These are phyloP conservation scores for Gymnogyps californianus DNA, from an alignment of 2,113 vertebrate species.

Conservation along the genomic window DNA sequence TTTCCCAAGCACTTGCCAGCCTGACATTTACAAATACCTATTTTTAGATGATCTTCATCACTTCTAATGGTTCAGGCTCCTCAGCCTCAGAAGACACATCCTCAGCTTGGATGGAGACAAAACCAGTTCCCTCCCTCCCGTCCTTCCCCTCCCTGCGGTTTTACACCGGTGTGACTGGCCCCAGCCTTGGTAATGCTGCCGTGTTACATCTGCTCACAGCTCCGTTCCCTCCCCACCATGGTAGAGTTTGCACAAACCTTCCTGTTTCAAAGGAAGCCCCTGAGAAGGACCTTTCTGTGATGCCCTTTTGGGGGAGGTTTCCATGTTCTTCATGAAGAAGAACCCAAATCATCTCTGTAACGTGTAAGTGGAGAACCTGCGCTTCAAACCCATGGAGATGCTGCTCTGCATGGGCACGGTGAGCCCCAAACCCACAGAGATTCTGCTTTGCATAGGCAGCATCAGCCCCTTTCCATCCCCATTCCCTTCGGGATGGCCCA, in stretches of 20 bases:
- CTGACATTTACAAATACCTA: slow-evolving; percentile 17
- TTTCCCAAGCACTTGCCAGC: neutral
- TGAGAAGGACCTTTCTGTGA: neutral
- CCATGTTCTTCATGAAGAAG: neutral
- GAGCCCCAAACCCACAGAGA: too few relatives aligned
- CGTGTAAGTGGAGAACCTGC: neutral
- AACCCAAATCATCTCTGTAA: neutral
- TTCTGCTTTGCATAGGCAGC: neutral
- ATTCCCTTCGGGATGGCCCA: neutral
- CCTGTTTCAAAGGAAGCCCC: neutral
- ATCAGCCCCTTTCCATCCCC: too few relatives aligned
- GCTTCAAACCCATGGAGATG: neutral
- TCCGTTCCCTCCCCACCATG: neutral
- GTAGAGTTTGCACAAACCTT: neutral
- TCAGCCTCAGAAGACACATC: neutral
- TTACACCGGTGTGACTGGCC: neutral
- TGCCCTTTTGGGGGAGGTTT: neutral
- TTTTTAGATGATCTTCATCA: neutral
- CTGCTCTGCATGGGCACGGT: neutral
- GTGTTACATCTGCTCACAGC: neutral
- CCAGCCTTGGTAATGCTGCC: neutral
- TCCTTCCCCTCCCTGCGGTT: neutral
- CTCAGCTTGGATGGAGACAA: neutral
- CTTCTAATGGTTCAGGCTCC: neutral
- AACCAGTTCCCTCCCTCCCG: neutral